phyloP scores from a whole-genome alignment of 2,797 vertebrate species.

The Molossus molossus region DNA sequence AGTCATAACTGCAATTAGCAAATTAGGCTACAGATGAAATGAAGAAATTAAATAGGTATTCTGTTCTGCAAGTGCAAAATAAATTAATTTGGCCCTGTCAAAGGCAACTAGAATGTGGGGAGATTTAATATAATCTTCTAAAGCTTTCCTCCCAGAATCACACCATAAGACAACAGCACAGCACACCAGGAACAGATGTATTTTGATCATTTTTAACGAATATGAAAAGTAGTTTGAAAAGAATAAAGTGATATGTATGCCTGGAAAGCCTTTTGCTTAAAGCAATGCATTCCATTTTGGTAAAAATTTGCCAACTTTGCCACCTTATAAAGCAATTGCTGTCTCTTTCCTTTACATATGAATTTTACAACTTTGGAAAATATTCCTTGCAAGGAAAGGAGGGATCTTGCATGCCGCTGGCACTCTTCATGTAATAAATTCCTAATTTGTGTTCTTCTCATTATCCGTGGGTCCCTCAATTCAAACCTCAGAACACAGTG shows the following conservation, averaged over 20 bases:
- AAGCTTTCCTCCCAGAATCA: background rate
- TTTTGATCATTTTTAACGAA: slow-evolving; percentile 13
- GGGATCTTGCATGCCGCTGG: background rate
- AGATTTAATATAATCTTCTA: slow-evolving; percentile 27
- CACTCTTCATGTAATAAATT: slow-evolving; percentile 81
- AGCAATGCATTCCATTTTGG: slow-evolving; percentile 17
- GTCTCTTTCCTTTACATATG: slow-evolving; percentile 13
- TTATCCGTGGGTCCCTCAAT: slow-evolving; percentile 78
- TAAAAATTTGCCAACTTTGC: slow-evolving; percentile 53
- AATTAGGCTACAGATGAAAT: slow-evolving; percentile 43
- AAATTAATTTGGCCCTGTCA: slow-evolving; percentile 29
- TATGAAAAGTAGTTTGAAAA: slow-evolving; percentile 15
- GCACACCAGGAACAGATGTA: background rate
- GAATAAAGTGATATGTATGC: background rate
- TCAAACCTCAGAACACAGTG: slow-evolving; percentile 83
- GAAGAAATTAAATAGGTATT: slow-evolving; percentile 36
- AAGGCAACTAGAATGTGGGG: background rate
- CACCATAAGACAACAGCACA: background rate
- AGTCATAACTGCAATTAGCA: slow-evolving; percentile 48
- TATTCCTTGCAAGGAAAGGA: slow-evolving; percentile 52
- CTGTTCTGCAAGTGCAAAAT: slow-evolving; percentile 41
- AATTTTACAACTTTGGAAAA: slow-evolving; percentile 48
- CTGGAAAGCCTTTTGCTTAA: slow-evolving; percentile 26
- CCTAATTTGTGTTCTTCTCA: slow-evolving; percentile 81
- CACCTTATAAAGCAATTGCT: slow-evolving; percentile 30